Evolutionary conservation across 2,888 invertebrate genomes (phyloP), one percentile per base, ranked within the genome.

Genomic region (Hemaris fuciformis): DNA sequence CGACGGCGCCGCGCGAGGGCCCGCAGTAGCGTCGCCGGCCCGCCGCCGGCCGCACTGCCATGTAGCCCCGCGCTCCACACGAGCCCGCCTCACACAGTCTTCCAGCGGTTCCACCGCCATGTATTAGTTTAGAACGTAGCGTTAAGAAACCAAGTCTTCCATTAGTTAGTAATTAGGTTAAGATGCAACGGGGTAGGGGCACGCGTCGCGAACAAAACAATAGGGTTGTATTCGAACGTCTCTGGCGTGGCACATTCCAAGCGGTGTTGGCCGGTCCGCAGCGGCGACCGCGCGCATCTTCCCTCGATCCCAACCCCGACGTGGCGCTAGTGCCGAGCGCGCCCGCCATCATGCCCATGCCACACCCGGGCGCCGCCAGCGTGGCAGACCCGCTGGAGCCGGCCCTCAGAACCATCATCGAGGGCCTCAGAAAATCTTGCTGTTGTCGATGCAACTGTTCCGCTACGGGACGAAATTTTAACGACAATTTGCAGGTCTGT

Each of bases 201-300:
- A 76, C 88, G 88, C 88, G 88, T 73, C 88, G 89, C 86, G 85
- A 87, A 66, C 79, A 79, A 67, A 94, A 94, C 73, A 94, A 95
- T 72, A 92, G 95, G 65, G 91, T 94, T 41, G 94, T 96, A 62
- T 96, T 96, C 83, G 96, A 96, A 75, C 91, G 95, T 20, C 89
- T 96, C 59, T 96, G 96, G 96, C 93, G 95, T 46, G 95, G 95
- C 61, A 94, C 94, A 46, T 94, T 94, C 75, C 92, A 91, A 75
- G 88, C 92, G 61, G 93, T 93, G 65, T 74, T 91, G 20, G 88
- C 89, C 41, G 86, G 85, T 25, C 80, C 86, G 61, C 85, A 82
- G 66, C 83, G 84, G n/a, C 85, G 85, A 79, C 87, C 85, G 83
- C 81, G 86, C 64, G 89, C 91, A 43, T 83, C 85, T 62, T 86